A percentile compares a stretch with the other conserved stretches of the same genome.
Evolutionary conservation across 2,888 invertebrate genomes (phyloP).

Genomic region (Hedychridium roseum): DNA sequence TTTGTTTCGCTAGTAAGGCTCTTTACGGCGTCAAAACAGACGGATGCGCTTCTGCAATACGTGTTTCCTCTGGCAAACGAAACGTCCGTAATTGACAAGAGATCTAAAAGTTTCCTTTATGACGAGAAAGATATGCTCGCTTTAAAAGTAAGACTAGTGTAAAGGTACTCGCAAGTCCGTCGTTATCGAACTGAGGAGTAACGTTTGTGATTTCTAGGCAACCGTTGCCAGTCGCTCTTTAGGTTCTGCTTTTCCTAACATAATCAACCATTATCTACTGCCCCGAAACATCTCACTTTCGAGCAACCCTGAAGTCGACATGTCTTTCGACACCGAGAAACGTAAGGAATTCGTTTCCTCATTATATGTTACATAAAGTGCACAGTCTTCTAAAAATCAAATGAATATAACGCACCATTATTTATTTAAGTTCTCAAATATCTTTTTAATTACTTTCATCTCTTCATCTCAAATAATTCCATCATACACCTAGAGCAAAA

Average conservation of each 20-base stretch:
- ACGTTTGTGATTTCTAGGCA: constrained; percentile 33
- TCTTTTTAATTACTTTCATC: neutral
- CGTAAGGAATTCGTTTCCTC: constrained; percentile 32
- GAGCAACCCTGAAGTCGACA: constrained; percentile 15
- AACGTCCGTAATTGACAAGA: constrained; percentile 13
- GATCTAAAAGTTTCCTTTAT: constrained; percentile 5
- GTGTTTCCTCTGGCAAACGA: neutral
- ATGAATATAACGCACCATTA: too few relatives aligned
- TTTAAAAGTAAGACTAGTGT: constrained; percentile 29
- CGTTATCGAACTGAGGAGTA: constrained; percentile 17
- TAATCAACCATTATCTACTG: too few relatives aligned
- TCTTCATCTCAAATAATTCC: neutral
- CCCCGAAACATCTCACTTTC: constrained; percentile 5
- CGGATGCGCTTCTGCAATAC: neutral
- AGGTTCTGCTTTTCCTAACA: constrained; percentile 4
- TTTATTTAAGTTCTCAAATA: too few relatives aligned
- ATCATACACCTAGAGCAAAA: neutral
- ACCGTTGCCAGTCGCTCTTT: constrained; percentile 13
- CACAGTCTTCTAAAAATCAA: too few relatives aligned
- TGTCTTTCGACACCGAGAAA: constrained; percentile 49
- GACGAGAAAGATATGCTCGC: constrained; percentile 22
- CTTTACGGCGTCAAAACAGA: neutral
- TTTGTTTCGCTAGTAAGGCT: constrained; percentile 2
- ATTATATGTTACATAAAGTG: neutral
- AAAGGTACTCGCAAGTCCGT: neutral